Percentiles rank a stretch among this genome's conserved stretches.
These are phyloP conservation scores for Urocynchramus pylzowi DNA, from an alignment of 2,113 vertebrate genomes.

Conservation along the genomic window DNA sequence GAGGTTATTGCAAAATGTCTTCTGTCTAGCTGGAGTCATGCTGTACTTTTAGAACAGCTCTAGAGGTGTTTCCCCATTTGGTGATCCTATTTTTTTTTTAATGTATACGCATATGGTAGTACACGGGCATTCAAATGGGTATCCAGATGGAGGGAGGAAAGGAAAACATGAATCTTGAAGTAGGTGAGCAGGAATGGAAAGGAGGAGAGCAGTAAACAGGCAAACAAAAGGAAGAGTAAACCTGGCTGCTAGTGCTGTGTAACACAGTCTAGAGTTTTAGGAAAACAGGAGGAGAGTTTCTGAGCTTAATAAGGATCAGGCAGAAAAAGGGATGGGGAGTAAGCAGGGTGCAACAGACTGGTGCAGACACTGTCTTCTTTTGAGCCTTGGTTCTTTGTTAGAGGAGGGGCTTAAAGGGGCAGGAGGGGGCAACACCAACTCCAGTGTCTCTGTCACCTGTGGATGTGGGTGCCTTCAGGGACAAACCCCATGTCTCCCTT, in stretches of 20 bases:
- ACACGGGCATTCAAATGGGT: neutral
- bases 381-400: neutral
- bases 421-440: neutral
- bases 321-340: neutral
- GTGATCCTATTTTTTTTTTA: neutral
- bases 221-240: neutral
- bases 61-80: neutral
- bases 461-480: neutral
- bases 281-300: neutral
- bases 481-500: neutral
- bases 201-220: neutral
- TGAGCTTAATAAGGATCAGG: neutral
- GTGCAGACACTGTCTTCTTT: neutral
- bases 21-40: neutral
- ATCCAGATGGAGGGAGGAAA: neutral
- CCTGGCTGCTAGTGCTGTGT: neutral
- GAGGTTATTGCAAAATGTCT: neutral
- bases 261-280: accelerated
- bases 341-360: neutral
- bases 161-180: neutral
- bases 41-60: neutral
- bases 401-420: neutral
- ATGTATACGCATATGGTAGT: neutral
- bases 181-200: neutral
- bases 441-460: neutral